Evolutionary conservation across 2,113 vertebrate genomes (phyloP), one percentile per base, ranked within the genome.

Genomic region (Carlito syrichta): DNA sequence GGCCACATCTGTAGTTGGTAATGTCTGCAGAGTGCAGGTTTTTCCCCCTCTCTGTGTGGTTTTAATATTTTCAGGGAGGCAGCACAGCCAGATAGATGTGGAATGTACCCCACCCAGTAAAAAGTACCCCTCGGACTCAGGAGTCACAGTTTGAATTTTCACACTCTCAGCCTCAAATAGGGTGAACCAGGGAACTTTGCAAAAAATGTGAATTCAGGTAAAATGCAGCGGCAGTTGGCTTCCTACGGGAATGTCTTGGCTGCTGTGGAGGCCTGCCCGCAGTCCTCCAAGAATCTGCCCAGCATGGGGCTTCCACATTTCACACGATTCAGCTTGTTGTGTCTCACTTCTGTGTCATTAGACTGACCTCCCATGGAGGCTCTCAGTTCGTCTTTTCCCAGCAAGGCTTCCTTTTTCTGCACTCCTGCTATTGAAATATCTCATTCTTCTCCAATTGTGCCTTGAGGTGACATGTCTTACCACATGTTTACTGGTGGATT

Each of bases 231-330:
- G 32, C 45, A 11, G 2, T 50, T 43, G 63, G 25, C 23, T 5
- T 27, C 62, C 8, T 1, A 85, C 54, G 8, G 0, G 17, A 23
- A 16, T 63, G 25, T 27, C 71, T 25, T 38, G 79, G 11, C 23
- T 43, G 45, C 30, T 7, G 12, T 35, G 71, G 8, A 62, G 48
- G 1, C 43, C n/a, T 6, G 2, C 22, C 35, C 22, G 4, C 5
- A 0, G 38, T 9, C 20, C 35, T 43, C 14, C 19, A 52, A 35
- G 68, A 66, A 54, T 48, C 30, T 43, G 1, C 1, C 11, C 16
- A 1, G 25, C 12, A 0, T 11, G 6, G 5, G 17, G 22, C 2
- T 35, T 85, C 63, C 0, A 14, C 20, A 50, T 48, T 77, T 35
- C 9, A 81, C 3, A 32, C 19, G 19, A 16, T 8, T 22, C 1